Evolutionary conservation across 2,888 invertebrate genomes (phyloP).

Genomic region (Sminthurinus aureus): DNA sequence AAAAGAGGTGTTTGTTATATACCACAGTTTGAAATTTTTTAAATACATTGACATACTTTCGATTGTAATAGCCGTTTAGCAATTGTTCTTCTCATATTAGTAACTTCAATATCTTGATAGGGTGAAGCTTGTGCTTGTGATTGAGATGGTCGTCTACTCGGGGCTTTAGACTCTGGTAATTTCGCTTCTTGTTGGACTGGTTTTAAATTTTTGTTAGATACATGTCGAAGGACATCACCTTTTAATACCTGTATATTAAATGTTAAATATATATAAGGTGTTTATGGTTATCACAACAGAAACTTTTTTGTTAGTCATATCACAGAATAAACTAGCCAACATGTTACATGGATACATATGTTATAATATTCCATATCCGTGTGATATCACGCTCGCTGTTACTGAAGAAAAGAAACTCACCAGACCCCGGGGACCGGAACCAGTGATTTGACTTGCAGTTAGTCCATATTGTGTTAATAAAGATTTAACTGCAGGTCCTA

Average conservation of each 20-base stretch:
- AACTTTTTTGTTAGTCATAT: too few relatives aligned
- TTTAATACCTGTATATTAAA: too few relatives aligned
- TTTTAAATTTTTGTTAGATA: constrained; percentile 64
- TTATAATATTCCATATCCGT: too few relatives aligned
- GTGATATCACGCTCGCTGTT: too few relatives aligned
- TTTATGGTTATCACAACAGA: too few relatives aligned
- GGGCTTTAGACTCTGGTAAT: background rate
- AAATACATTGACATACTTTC: constrained; percentile 64
- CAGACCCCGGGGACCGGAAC: constrained; percentile 70
- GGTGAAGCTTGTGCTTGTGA: constrained; percentile 47
- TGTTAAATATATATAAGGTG: too few relatives aligned
- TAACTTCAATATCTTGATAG: constrained; percentile 69
- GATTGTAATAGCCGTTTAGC: constrained; percentile 73
- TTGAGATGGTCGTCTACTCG: constrained; percentile 45
- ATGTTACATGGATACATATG: too few relatives aligned
- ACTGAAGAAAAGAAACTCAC: too few relatives aligned
- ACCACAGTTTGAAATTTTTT: background rate
- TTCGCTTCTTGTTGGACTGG: constrained; percentile 60
- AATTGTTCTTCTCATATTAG: constrained; percentile 70
- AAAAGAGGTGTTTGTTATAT: too few relatives aligned
- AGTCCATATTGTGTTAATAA: constrained; percentile 70
- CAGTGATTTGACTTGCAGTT: constrained; percentile 64
- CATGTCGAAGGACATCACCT: constrained; percentile 67
- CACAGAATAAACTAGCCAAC: too few relatives aligned
- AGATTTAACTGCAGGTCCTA: constrained; percentile 71